Evolutionary conservation across 2,888 invertebrate species (phyloP), one percentile per base, ranked within the genome.

Genomic region (Sisyra terminalis): DNA sequence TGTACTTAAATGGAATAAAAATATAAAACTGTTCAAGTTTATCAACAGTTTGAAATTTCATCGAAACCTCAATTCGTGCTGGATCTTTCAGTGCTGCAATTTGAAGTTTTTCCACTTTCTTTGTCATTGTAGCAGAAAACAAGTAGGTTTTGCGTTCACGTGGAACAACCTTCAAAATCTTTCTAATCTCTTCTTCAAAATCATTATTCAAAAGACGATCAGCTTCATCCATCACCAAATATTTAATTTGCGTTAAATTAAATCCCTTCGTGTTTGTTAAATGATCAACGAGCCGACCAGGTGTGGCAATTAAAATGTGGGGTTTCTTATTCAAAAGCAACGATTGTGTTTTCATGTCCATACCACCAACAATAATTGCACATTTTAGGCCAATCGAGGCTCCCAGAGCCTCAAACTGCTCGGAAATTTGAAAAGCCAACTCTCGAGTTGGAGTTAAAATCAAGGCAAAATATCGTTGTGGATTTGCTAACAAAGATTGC

Each of bases 111-210:
- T 88, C 86, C 0, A 97, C 84, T 61, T 92, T 92, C 57, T 89
- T 93, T 0, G 98, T 99, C 98, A 99, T 98, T 1, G 98, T 99
- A 0, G 98, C 98, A 0, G 97, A 98, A 66, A 96, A 99, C 9
- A 98, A 67, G 55, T 83, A 88, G 0, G 98, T 98, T 46, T 78
- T 70, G 3, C 98, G 72, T 53, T 97, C 93, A 17, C 84, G 73
- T 0, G 98, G 97, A 43, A 98, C 81, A 1, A 80, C 85, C 55
- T 82, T 81, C 2, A 98, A 64, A 44, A 98, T 96, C 65, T 96
- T 96, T 60, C 96, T 92, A 0, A 96, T 81, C 66, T 98, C 98
- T 9, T 85, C 81, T 66, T 97, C 97, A 58, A 99, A 99, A 58
- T 98, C 97, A 93, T 96, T 92, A 60, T 97, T 97, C 2, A 99